Conservation (phyloP, 1,140 invertebrate genomes). For the Apis florea region DNA sequence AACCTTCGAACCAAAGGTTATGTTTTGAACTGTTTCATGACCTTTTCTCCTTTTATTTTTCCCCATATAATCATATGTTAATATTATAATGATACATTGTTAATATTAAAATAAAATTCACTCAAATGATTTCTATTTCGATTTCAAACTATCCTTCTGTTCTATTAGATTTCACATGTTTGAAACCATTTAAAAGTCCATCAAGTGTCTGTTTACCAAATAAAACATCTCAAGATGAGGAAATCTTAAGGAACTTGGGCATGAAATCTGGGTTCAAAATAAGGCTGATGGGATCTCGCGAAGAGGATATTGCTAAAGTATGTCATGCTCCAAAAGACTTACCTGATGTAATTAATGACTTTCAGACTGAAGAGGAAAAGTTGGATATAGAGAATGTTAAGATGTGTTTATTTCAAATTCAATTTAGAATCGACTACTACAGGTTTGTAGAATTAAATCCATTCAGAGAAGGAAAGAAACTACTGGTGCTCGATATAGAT, state of each 20-base stretch:
- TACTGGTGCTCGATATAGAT: slow-evolving; percentile 97
- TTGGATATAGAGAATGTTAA: slow-evolving; percentile 91
- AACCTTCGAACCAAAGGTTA: slow-evolving; percentile 95
- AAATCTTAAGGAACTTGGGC: slow-evolving; percentile 85
- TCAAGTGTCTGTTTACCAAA: slow-evolving; percentile 81
- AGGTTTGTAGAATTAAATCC: slow-evolving; percentile 91
- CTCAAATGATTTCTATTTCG: neutral
- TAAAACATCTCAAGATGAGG: slow-evolving; percentile 89
- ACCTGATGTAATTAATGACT: slow-evolving; percentile 92
- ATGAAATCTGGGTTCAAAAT: slow-evolving; percentile 95
- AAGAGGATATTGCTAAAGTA: slow-evolving; percentile 93
- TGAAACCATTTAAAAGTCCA: neutral
- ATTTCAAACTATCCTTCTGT: slow-evolving; percentile 17
- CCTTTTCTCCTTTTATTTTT: neutral
- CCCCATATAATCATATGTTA: neutral
- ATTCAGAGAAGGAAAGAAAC: slow-evolving; percentile 89
- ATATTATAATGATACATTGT: neutral
- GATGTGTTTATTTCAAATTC: slow-evolving; percentile 89
- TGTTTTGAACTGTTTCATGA: slow-evolving; percentile 55
- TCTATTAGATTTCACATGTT: neutral
- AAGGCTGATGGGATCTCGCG: slow-evolving; percentile 98
- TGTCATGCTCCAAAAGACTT: slow-evolving; percentile 89
- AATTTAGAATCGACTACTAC: slow-evolving; percentile 92
- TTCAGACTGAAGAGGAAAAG: slow-evolving; percentile 93
- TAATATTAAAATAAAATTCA: slow-evolving; percentile 4